Evolutionary conservation across 2,113 vertebrate species (phyloP).

Genomic region (Prolemur simus): DNA sequence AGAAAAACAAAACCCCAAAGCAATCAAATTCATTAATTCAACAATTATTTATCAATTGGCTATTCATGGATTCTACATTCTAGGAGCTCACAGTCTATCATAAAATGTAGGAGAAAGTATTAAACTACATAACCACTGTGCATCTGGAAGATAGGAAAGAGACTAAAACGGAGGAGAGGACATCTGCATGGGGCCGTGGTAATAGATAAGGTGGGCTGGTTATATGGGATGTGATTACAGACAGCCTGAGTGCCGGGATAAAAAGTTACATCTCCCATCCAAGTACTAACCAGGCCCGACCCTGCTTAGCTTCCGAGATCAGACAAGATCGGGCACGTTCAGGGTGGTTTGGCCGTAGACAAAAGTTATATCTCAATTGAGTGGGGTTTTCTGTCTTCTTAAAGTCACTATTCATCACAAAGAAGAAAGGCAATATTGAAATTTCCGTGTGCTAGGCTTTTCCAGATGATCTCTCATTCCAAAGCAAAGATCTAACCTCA

Average conservation of each 20-base stretch:
- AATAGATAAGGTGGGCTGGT: conserved; percentile 2
- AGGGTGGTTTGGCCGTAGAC: no score
- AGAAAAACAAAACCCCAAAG: conserved; percentile 27
- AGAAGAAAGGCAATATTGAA: not conserved
- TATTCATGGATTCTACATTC: not conserved
- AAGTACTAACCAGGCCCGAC: no score
- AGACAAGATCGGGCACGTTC: no score
- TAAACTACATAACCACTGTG: not conserved
- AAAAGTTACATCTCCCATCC: not conserved
- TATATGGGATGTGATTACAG: not conserved
- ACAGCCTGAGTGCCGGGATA: not conserved
- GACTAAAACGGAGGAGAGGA: not conserved
- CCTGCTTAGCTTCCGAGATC: no score
- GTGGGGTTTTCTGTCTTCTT: not conserved
- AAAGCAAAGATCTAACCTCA: not conserved
- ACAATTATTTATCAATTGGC: not conserved
- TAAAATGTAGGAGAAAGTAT: conserved; percentile 6
- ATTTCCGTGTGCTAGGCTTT: not conserved
- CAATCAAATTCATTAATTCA: conserved; percentile 15
- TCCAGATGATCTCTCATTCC: not conserved
- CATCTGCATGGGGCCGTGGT: not conserved
- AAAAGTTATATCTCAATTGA: not conserved
- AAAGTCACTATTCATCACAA: not conserved
- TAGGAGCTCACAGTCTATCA: not conserved
- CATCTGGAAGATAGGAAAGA: not conserved